Base-by-base conservation (phyloP, 2,888 invertebrate genomes). In the Agriopis leucophaearia region DNA sequence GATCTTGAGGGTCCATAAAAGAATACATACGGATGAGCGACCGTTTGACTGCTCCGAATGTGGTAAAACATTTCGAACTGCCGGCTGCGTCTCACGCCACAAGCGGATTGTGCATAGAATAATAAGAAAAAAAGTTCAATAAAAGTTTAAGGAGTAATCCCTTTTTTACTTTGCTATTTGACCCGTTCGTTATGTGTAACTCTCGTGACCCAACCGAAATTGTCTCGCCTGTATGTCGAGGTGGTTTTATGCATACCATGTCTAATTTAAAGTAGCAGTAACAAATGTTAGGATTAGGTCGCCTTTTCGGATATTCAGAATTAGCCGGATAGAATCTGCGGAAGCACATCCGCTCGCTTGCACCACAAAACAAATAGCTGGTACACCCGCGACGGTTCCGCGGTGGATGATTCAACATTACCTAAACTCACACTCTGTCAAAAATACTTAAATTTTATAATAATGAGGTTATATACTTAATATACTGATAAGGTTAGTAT, bases 71-170 rank as follows among this genome's bases (percentile, higher is more conserved):
- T 94, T 94, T 74, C 80, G 93, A 16, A 94, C 94, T 0, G 91
- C 93, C 4, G 94, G 94, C 5, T 94, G 94, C 71, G 94, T 94
- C 8, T 88, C 90, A 62, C 75, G 94, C 66, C 94, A 94, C 75
- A 90, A 85, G 67, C 80, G 91, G 38, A 92, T 94, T 71, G 94
- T 93, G 44, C 94, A 94, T 75, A 89, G 80, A 71, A 83, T 79
- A 66, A 70, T 77, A 57, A 81, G 79, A 71, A 86, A 86, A 71
- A 86, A 85, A 81, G 72, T 76, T 65, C 72, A 84, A 87, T 86
- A 84, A 83, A 82, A 70, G 16, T 16, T 52, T 44, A 0, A n/a
- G 13, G 12, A 40, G 10, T 16, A 15, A 16, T 10, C 27, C 5
- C 12, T 9, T 54, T 16, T 54, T 40, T 40, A 10, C 9, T 36